phyloP scores from a whole-genome alignment of 2,797 vertebrate genomes.

The Echeneis naucrates region DNA sequence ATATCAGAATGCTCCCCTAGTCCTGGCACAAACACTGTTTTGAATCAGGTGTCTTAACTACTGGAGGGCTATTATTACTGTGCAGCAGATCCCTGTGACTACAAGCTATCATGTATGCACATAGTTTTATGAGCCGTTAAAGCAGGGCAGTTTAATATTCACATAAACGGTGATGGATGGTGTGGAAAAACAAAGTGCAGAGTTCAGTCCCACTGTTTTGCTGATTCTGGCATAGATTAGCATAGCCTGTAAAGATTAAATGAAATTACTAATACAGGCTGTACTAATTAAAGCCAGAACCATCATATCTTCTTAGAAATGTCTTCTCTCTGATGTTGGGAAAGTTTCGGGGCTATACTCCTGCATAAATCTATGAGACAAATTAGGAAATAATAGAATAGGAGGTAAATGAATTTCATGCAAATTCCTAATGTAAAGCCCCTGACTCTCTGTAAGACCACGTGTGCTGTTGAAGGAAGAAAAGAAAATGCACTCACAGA shows the following conservation, averaged over 20 bases:
- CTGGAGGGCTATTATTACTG: too few species aligned
- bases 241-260: constrained; percentile 91
- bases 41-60: too few species aligned
- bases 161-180: neutral
- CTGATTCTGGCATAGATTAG: constrained; percentile 91
- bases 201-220: constrained; percentile 66
- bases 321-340: constrained; percentile 25
- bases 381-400: neutral
- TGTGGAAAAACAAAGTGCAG: neutral
- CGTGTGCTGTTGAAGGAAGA: neutral
- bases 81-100: neutral
- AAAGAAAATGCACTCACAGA: constrained; percentile 39
- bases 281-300: constrained; percentile 86
- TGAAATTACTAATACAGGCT: constrained; percentile 87
- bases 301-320: constrained; percentile 59
- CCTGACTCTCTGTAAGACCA: neutral
- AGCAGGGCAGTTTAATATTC: neutral
- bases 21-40: too few species aligned
- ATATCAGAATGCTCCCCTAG: too few species aligned
- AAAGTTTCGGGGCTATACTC: neutral
- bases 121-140: neutral
- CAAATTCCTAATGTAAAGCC: neutral
- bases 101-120: neutral
- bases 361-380: neutral
- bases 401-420: neutral